These are phyloP conservation scores for Carassius gibelio DNA, from an alignment of 2,113 vertebrate genomes.

Conservation along the genomic window DNA sequence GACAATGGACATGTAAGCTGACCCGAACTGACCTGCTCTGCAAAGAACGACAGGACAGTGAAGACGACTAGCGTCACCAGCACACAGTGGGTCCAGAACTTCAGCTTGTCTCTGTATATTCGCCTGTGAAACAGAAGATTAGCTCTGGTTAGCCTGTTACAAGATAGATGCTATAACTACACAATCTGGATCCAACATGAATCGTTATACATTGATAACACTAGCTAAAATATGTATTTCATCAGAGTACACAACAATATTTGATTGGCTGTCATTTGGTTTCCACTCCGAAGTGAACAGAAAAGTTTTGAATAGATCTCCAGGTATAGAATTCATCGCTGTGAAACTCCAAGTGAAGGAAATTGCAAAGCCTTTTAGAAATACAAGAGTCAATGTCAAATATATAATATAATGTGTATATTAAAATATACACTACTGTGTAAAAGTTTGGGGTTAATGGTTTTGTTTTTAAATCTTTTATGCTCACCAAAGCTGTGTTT, in stretches of 20 bases:
- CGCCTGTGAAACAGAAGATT: constrained; percentile 77
- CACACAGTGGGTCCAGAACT: constrained; percentile 98
- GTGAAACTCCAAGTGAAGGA: too few relatives aligned
- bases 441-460: too few relatives aligned
- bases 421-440: too few relatives aligned
- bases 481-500: too few relatives aligned
- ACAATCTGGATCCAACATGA: not conserved
- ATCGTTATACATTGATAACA: not conserved
- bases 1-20: not conserved
- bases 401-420: too few relatives aligned
- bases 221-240: not conserved
- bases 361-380: too few relatives aligned
- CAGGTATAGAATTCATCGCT: not conserved
- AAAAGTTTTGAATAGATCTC: not conserved
- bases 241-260: too few relatives aligned
- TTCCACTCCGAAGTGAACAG: not conserved
- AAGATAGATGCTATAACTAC: not conserved
- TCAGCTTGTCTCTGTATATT: constrained; percentile 91
- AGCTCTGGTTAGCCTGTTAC: not conserved
- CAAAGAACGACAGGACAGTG: constrained; percentile 96
- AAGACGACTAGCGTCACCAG: constrained; percentile 91
- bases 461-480: too few relatives aligned
- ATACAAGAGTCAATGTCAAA: too few relatives aligned
- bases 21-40: constrained; percentile 86
- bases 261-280: too few relatives aligned